Percentiles rank a stretch among this genome's conserved stretches.
phyloP scores from a whole-genome alignment of 2,113 vertebrate genomes.

The Coregonus clupeaformis region DNA sequence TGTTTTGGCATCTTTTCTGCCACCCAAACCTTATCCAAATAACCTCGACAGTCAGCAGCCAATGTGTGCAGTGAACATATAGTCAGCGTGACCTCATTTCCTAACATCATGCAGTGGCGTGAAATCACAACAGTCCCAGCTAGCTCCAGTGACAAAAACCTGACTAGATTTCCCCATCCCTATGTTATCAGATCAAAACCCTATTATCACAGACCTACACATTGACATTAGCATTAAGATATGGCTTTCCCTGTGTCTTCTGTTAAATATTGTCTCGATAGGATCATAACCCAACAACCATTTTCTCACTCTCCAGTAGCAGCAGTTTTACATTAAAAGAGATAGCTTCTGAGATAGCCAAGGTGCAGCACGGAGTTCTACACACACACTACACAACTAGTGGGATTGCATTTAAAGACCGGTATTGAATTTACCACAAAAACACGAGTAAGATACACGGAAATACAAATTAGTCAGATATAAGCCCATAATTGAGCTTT shows the following conservation, averaged over 20 bases:
- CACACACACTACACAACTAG: neutral
- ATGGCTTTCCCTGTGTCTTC: neutral
- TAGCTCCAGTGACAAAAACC: neutral
- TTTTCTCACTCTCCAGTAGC: neutral
- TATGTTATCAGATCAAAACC: neutral
- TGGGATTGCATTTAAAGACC: neutral
- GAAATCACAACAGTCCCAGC: neutral
- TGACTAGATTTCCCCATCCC: neutral
- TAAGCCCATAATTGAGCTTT: too few relatives aligned
- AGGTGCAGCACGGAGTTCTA: conserved; percentile 13
- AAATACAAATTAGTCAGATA: too few relatives aligned
- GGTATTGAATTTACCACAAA: too few relatives aligned
- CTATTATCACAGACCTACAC: conserved; percentile 18
- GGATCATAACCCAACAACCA: neutral
- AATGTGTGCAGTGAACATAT: neutral
- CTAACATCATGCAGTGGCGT: neutral
- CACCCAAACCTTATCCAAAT: too few relatives aligned
- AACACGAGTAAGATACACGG: too few relatives aligned
- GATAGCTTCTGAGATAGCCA: neutral
- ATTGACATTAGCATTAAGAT: conserved; percentile 22
- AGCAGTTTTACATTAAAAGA: neutral
- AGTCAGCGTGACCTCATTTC: neutral
- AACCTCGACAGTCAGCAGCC: too few relatives aligned
- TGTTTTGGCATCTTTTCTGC: neutral
- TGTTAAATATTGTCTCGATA: conserved; percentile 4